Evolutionary conservation across 2,797 vertebrate genomes (phyloP).

Genomic region (Enteromius afrohamiltoni): DNA sequence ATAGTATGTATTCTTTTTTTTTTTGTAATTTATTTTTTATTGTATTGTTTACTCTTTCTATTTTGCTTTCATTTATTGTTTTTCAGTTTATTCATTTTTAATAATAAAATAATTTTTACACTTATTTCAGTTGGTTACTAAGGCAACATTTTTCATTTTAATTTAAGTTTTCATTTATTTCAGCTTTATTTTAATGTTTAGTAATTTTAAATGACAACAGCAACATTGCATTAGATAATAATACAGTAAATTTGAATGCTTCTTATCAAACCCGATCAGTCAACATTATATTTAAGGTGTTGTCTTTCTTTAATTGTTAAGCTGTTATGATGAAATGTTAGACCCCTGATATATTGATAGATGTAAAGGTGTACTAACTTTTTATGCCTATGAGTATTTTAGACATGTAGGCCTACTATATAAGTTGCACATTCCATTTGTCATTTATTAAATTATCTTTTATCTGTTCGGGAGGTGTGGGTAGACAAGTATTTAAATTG

Average conservation of each 20-base stretch:
- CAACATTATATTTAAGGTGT: neutral
- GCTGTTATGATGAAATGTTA: neutral
- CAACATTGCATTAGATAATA: neutral
- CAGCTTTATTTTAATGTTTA: neutral
- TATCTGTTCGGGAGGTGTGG: neutral
- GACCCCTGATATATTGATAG: neutral
- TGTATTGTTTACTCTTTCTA: neutral
- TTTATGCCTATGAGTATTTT: neutral
- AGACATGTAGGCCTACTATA: neutral
- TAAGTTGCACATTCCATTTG: neutral
- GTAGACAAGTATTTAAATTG: neutral
- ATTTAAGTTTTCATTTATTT: neutral
- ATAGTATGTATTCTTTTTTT: too few relatives aligned
- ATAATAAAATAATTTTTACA: neutral
- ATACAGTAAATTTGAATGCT: neutral
- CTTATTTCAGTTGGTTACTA: neutral
- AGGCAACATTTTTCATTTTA: neutral
- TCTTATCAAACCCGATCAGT: neutral
- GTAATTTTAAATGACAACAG: neutral
- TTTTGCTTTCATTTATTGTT: neutral
- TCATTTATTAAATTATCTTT: neutral
- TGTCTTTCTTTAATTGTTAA: neutral
- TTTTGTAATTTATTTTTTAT: neutral
- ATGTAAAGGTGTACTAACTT: neutral
- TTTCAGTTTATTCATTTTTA: neutral